These are phyloP conservation scores for Oxyruncus cristatus DNA, from an alignment of 2,113 vertebrate species.

Conservation along the genomic window DNA sequence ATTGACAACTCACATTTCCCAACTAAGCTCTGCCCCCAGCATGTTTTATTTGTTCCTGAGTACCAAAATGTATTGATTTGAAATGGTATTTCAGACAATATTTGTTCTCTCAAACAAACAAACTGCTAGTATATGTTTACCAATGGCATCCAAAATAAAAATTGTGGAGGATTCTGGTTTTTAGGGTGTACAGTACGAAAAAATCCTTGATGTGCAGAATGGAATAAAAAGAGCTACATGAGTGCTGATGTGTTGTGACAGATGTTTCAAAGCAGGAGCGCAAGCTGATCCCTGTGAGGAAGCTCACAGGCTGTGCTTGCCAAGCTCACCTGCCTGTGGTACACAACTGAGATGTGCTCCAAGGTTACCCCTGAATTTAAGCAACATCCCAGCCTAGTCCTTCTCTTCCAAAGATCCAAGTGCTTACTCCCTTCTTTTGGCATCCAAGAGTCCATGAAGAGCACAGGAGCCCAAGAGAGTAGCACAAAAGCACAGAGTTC, in stretches of 20 bases:
- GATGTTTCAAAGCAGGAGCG: background rate
- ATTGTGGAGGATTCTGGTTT: background rate
- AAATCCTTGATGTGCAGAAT: fast-evolving
- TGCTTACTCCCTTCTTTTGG: background rate
- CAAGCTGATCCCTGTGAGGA: background rate
- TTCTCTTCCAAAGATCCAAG: background rate
- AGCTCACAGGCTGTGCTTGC: background rate
- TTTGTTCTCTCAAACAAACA: background rate
- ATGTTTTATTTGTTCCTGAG: background rate
- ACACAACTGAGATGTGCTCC: background rate
- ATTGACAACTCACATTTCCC: background rate
- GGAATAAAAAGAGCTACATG: background rate
- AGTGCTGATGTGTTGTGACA: background rate
- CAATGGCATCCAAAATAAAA: background rate
- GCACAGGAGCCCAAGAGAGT: background rate
- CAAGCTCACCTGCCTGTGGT: background rate
- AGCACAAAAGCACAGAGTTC: background rate
- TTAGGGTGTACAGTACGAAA: background rate
- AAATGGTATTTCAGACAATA: background rate
- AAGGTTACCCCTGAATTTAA: background rate
- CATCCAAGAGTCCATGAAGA: background rate
- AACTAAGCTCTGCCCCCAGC: background rate
- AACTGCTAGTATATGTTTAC: background rate
- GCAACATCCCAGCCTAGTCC: background rate
- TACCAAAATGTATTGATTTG: background rate